Conservation (phyloP, 2,797 vertebrate species). For the Margarornis squamiger region DNA sequence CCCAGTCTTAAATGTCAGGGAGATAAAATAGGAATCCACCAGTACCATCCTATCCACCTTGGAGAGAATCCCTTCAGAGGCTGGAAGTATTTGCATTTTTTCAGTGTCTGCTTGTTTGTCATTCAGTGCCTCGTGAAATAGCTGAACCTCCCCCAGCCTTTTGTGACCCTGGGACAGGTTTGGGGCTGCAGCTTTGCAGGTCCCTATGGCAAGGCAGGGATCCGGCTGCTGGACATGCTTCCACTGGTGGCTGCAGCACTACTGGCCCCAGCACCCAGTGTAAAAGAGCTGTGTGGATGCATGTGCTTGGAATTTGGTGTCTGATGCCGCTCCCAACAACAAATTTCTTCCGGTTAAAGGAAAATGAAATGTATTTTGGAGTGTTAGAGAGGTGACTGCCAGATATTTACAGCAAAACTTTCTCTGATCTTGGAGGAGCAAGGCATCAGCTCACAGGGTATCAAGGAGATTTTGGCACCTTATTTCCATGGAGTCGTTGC, state of each 20-base stretch:
- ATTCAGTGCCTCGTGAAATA: not conserved
- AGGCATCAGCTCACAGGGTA: not conserved
- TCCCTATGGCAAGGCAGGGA: rapidly evolving
- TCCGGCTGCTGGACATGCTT: not conserved
- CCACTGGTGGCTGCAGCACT: not conserved
- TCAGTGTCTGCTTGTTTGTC: not conserved
- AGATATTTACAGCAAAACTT: not conserved
- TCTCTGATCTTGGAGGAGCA: not conserved
- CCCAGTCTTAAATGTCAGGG: too few species aligned
- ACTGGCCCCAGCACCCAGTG: not conserved
- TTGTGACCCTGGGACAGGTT: rapidly evolving
- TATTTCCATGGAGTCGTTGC: not conserved
- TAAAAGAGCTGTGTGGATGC: not conserved
- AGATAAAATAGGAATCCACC: not conserved
- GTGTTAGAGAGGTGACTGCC: not conserved
- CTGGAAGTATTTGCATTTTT: not conserved
- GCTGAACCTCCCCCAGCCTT: not conserved
- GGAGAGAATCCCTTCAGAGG: not conserved
- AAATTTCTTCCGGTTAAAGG: not conserved
- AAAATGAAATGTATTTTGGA: not conserved
- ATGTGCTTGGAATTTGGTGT: not conserved
- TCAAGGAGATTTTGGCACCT: not conserved
- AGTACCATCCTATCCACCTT: not conserved
- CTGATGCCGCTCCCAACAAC: not conserved
- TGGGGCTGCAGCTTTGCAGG: not conserved